Evolutionary conservation across 2,888 invertebrate species (phyloP).

Genomic region (Pocota personata): DNA sequence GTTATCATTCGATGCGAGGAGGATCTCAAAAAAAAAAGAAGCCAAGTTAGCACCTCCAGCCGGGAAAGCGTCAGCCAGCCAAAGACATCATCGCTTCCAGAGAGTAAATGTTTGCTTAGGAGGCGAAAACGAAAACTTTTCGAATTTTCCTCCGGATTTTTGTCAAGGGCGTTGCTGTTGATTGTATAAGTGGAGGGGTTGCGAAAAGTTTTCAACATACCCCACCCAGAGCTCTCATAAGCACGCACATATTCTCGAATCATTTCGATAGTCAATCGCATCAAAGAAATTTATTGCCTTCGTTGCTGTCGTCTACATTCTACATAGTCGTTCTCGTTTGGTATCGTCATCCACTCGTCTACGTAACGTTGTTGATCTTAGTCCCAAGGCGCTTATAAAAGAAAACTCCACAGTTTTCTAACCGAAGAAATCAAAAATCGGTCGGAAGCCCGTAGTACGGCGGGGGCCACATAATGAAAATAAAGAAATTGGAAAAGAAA

Average conservation of each 20-base stretch:
- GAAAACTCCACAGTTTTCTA: conserved; percentile 13
- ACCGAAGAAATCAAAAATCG: conserved; percentile 58
- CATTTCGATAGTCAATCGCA: conserved; percentile 68
- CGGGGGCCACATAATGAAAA: conserved; percentile 59
- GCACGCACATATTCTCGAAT: conserved; percentile 36
- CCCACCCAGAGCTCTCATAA: neutral
- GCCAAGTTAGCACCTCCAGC: conserved; percentile 54
- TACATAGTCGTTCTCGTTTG: conserved; percentile 6
- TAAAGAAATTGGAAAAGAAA: conserved; percentile 60
- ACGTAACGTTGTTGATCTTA: conserved; percentile 65
- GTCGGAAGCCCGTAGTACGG: conserved; percentile 40
- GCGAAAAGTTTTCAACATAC: conserved; percentile 1
- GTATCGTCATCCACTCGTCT: conserved; percentile 48
- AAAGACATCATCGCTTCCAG: conserved; percentile 52
- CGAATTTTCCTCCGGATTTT: conserved; percentile 68
- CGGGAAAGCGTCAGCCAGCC: conserved; percentile 7
- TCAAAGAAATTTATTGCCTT: conserved; percentile 71
- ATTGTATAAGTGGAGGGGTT: conserved; percentile 44
- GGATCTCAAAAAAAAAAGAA: conserved; percentile 2
- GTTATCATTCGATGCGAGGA: conserved; percentile 55
- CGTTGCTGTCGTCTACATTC: conserved; percentile 31
- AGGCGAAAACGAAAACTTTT: conserved; percentile 73
- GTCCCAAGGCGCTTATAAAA: conserved; percentile 69
- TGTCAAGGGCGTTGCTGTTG: conserved; percentile 62
- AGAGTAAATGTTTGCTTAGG: conserved; percentile 71